Conservation (phyloP, 2,113 vertebrate species). For the Lanius collurio region DNA sequence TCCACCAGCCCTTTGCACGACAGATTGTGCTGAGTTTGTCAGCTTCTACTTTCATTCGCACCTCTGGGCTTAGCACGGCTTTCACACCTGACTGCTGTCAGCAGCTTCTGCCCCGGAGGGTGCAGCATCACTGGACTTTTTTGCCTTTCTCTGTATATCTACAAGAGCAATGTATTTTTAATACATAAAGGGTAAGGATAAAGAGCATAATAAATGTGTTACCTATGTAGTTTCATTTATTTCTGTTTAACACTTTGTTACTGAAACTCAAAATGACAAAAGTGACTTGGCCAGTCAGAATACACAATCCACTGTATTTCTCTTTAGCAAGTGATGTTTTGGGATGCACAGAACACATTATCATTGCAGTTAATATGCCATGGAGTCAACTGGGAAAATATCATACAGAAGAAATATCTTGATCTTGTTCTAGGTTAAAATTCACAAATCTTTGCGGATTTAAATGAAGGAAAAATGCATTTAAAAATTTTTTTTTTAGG, state of each 20-base stretch:
- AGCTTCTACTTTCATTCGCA: not conserved
- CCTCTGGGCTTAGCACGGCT: not conserved
- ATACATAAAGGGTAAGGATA: not conserved
- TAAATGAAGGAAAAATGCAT: not conserved
- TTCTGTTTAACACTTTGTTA: not conserved
- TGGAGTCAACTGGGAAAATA: not conserved
- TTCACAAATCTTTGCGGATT: not conserved
- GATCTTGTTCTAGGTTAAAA: not conserved
- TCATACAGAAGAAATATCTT: not conserved
- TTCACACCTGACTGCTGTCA: not conserved
- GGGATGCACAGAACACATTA: not conserved
- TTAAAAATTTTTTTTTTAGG: not conserved
- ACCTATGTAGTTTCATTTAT: not conserved
- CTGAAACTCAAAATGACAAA: not conserved
- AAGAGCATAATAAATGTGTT: not conserved
- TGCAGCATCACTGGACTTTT: not conserved
- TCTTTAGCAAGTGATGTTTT: conserved; percentile 2
- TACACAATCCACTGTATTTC: not conserved
- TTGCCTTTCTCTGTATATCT: not conserved
- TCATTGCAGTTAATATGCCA: not conserved
- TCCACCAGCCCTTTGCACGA: not conserved
- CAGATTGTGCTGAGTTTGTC: not conserved
- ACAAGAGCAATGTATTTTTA: not conserved
- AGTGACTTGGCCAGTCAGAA: not conserved
- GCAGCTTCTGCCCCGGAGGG: not conserved